phyloP scores from a whole-genome alignment of 2,113 vertebrate species.

The Paraplagusia blochii region DNA sequence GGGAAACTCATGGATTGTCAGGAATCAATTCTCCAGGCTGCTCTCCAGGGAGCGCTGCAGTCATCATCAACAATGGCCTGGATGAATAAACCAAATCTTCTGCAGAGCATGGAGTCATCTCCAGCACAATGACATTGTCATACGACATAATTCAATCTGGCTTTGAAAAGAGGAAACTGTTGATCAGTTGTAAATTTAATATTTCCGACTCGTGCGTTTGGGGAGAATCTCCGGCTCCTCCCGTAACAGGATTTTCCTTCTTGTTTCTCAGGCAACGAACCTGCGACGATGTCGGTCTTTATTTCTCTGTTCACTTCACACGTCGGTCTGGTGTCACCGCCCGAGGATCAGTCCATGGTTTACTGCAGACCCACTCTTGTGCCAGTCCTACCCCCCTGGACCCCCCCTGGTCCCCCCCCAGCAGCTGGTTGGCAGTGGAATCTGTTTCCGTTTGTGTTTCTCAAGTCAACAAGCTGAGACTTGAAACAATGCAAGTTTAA shows the following conservation, averaged over 20 bases:
- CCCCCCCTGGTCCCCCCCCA: slow-evolving; percentile 4
- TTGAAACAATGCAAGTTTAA: slow-evolving; percentile 73
- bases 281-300: slow-evolving; percentile 8
- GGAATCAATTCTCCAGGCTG: slow-evolving; percentile 75
- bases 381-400: slow-evolving; percentile 23
- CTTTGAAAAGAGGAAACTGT: slow-evolving; percentile 52
- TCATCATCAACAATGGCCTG: slow-evolving; percentile 64
- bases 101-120: slow-evolving; percentile 71
- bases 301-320: slow-evolving; percentile 15
- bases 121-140: slow-evolving; percentile 56
- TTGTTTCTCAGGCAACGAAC: slow-evolving; percentile 9
- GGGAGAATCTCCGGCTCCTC: slow-evolving; percentile 33
- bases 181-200: slow-evolving; percentile 70
- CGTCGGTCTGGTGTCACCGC: slow-evolving; percentile 61
- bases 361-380: slow-evolving; percentile 70
- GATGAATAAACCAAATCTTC: slow-evolving; percentile 75
- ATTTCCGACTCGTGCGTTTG: slow-evolving; percentile 49
- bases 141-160: slow-evolving; percentile 69
- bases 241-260: slow-evolving; percentile 43
- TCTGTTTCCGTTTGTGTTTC: slow-evolving; percentile 64
- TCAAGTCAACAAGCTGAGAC: slow-evolving; percentile 59
- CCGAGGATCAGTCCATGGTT: slow-evolving; percentile 68
- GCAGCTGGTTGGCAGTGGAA: slow-evolving; percentile 53
- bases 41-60: slow-evolving; percentile 66
- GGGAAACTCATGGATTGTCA: slow-evolving; percentile 71